A percentile compares a stretch with the other conserved stretches of the same genome.
phyloP scores from a whole-genome alignment of 2,888 invertebrate genomes.

The Xanthia togata region DNA sequence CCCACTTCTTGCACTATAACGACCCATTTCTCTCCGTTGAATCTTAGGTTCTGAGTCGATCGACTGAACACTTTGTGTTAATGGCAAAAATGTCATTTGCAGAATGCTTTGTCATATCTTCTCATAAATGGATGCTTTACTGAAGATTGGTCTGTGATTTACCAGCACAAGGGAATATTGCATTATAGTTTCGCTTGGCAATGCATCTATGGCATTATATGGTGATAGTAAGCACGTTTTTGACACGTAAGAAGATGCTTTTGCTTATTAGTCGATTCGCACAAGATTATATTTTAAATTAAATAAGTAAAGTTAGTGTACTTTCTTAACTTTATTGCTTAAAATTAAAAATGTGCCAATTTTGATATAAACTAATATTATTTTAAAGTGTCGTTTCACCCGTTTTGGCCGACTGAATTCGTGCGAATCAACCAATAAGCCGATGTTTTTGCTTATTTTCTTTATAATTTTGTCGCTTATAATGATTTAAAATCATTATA shows the following conservation, averaged over 20 bases:
- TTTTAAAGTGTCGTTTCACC: too few species aligned
- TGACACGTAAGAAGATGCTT: neutral
- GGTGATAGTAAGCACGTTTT: neutral
- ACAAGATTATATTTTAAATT: too few species aligned
- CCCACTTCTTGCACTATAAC: constrained; percentile 54
- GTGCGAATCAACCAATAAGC: too few species aligned
- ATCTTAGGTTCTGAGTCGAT: constrained; percentile 52
- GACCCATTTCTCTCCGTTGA: constrained; percentile 57
- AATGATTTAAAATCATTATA: too few species aligned
- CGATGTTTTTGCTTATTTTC: too few species aligned
- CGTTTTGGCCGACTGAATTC: too few species aligned
- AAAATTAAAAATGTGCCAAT: too few species aligned
- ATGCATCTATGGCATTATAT: neutral
- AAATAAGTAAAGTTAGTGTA: too few species aligned
- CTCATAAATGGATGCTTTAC: constrained; percentile 24
- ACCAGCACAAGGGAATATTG: neutral
- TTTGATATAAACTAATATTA: too few species aligned
- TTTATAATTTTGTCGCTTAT: too few species aligned
- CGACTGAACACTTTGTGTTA: constrained; percentile 58
- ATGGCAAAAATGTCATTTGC: constrained; percentile 59
- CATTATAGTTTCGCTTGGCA: neutral
- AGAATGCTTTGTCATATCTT: constrained; percentile 47
- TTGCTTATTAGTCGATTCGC: neutral
- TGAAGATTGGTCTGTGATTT: constrained; percentile 12
- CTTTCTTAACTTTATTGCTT: too few species aligned